These are phyloP conservation scores for Eumeta japonica DNA, from an alignment of 1,140 invertebrate species.

Conservation along the genomic window DNA sequence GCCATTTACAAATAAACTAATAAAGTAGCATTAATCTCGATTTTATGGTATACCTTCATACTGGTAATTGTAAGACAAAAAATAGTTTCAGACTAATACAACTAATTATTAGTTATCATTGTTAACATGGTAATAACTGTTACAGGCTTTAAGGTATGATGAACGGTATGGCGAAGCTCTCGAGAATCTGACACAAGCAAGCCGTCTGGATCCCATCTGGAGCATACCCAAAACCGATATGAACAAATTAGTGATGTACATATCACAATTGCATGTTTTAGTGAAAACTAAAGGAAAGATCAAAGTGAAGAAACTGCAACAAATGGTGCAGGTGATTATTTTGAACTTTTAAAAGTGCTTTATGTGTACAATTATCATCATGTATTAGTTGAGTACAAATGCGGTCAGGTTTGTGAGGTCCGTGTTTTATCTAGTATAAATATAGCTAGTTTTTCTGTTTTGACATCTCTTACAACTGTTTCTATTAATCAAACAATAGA, in stretches of 20 bases:
- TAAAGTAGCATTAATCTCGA: neutral
- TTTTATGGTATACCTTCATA: neutral
- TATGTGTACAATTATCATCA: too few relatives aligned
- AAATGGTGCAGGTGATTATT: conserved; percentile 63
- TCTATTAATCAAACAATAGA: neutral
- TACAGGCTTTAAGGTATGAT: conserved; percentile 76
- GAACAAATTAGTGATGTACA: conserved; percentile 65
- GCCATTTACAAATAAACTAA: too few relatives aligned
- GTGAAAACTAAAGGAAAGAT: conserved; percentile 71
- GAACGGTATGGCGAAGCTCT: conserved; percentile 74
- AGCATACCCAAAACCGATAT: conserved; percentile 63
- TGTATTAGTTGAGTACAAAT: too few relatives aligned
- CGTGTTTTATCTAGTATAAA: too few relatives aligned
- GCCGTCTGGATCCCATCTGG: conserved; percentile 74
- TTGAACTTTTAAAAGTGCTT: too few relatives aligned
- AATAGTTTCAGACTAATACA: too few relatives aligned
- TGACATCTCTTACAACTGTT: too few relatives aligned
- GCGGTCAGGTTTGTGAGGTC: too few relatives aligned
- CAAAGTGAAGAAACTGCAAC: conserved; percentile 68
- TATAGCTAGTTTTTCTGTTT: too few relatives aligned
- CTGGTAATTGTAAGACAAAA: neutral
- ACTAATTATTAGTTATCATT: neutral
- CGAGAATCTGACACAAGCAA: conserved; percentile 66
- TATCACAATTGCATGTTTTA: conserved; percentile 66
- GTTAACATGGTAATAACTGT: conserved; percentile 11